Conservation (phyloP, 2,888 invertebrate genomes). For the Drosophila nigritarsus region DNA sequence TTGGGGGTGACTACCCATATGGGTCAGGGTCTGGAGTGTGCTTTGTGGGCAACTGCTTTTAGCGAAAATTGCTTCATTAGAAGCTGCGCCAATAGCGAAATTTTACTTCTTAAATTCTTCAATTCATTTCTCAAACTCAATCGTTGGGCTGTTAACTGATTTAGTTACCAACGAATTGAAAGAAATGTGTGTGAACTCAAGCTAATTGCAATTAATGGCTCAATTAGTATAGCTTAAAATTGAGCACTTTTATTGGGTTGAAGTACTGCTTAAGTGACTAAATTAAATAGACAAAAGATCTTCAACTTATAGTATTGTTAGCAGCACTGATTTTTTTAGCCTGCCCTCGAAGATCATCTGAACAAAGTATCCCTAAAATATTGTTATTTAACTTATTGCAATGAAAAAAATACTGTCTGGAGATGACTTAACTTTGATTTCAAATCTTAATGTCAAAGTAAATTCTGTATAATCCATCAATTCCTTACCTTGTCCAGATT, state of each 20-base stretch:
- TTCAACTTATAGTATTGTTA: accelerated
- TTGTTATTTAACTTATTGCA: neutral
- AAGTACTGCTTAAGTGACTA: neutral
- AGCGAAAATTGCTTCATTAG: conserved; percentile 79
- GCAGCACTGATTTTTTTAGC: neutral
- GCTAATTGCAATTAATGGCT: conserved; percentile 25
- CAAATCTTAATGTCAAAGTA: neutral
- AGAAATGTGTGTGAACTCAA: neutral
- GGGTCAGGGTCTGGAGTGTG: neutral
- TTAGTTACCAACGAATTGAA: conserved; percentile 49
- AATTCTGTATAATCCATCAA: too few species aligned
- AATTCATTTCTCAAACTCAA: conserved; percentile 22
- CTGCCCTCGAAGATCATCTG: accelerated
- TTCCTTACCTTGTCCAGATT: neutral
- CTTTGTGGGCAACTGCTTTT: conserved; percentile 71
- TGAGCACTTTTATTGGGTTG: too few species aligned
- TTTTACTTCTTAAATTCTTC: conserved; percentile 33
- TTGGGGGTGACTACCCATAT: neutral
- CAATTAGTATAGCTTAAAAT: conserved; percentile 19
- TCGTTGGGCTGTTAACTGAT: conserved; percentile 37
- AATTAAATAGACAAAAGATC: neutral
- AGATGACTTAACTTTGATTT: neutral
- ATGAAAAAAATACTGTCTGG: accelerated
- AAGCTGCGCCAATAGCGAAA: conserved; percentile 47
- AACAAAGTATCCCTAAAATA: neutral